Percentiles rank a stretch among this genome's conserved stretches.
Evolutionary conservation across 2,888 invertebrate species (phyloP).

Genomic region (Pheosia tremula): DNA sequence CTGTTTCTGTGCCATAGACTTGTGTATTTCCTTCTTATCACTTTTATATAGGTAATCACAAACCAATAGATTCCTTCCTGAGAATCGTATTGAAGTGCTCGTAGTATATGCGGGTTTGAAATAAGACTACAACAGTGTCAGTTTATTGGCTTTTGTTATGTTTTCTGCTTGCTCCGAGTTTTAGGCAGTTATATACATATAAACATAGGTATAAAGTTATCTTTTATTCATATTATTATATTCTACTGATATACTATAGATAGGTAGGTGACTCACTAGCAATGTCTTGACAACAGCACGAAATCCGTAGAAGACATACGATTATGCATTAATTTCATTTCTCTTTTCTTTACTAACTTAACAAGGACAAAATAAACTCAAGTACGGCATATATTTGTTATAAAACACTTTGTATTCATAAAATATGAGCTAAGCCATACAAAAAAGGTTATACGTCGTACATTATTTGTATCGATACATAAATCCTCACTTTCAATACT

Average conservation of each 20-base stretch:
- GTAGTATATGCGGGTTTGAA: conserved; percentile 36
- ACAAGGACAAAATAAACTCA: too few relatives aligned
- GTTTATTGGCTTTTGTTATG: conserved; percentile 26
- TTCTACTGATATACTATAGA: too few relatives aligned
- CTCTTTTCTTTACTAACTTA: too few relatives aligned
- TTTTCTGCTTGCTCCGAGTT: neutral
- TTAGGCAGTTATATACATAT: too few relatives aligned
- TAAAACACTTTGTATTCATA: neutral
- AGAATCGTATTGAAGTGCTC: conserved; percentile 37
- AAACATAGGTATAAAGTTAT: too few relatives aligned
- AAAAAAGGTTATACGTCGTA: conserved; percentile 9
- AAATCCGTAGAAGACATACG: too few relatives aligned
- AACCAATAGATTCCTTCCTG: conserved; percentile 45
- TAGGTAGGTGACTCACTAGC: too few relatives aligned
- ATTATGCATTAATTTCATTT: too few relatives aligned
- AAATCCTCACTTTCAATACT: conserved; percentile 49
- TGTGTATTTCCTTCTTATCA: neutral
- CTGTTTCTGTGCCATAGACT: neutral
- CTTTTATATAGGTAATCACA: conserved; percentile 41
- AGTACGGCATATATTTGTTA: too few relatives aligned
- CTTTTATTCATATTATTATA: too few relatives aligned
- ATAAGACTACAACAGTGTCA: conserved; percentile 37
- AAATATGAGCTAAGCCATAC: neutral
- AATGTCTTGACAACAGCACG: too few relatives aligned
- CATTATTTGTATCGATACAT: conserved; percentile 36